phyloP scores from a whole-genome alignment of 2,888 invertebrate genomes.

The Serrognathus titanus region DNA sequence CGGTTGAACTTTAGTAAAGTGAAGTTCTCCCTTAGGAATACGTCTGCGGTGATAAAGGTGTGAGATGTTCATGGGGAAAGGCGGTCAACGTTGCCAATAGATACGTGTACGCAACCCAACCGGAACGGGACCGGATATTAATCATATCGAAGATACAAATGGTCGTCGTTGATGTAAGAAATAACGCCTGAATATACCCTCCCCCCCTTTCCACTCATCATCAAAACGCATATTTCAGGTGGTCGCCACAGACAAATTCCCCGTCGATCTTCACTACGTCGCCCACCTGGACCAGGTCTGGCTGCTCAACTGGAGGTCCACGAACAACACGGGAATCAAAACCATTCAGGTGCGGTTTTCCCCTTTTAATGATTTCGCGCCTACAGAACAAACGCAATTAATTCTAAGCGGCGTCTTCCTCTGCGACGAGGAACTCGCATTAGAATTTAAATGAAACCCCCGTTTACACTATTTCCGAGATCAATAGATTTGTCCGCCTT shows the following conservation, averaged over 20 bases:
- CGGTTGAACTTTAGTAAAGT: too few relatives aligned
- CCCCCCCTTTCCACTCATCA: neutral
- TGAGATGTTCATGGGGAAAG: slow-evolving; percentile 68
- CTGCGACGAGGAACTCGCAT: too few relatives aligned
- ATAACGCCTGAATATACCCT: neutral
- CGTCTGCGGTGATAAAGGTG: slow-evolving; percentile 67
- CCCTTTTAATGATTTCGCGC: too few relatives aligned
- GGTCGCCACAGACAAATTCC: slow-evolving; percentile 68
- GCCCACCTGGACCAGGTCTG: slow-evolving; percentile 71
- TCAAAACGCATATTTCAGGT: slow-evolving; percentile 42
- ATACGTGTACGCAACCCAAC: slow-evolving; percentile 71
- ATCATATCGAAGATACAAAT: slow-evolving; percentile 70
- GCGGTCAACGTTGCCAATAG: slow-evolving; percentile 68
- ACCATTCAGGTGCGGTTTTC: slow-evolving; percentile 53
- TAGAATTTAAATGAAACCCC: too few relatives aligned
- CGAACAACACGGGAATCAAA: slow-evolving; percentile 58
- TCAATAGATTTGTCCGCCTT: neutral
- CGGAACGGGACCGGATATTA: slow-evolving; percentile 64
- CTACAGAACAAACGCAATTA: too few relatives aligned
- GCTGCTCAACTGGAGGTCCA: slow-evolving; percentile 67
- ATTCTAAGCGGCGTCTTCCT: too few relatives aligned
- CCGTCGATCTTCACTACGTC: slow-evolving; percentile 67
- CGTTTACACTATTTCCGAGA: too few relatives aligned
- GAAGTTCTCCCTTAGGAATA: slow-evolving; percentile 52
- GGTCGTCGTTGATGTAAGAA: slow-evolving; percentile 63